Conservation (phyloP, 92 coral and sea anemone genomes). For the Siderastrea siderea region DNA sequence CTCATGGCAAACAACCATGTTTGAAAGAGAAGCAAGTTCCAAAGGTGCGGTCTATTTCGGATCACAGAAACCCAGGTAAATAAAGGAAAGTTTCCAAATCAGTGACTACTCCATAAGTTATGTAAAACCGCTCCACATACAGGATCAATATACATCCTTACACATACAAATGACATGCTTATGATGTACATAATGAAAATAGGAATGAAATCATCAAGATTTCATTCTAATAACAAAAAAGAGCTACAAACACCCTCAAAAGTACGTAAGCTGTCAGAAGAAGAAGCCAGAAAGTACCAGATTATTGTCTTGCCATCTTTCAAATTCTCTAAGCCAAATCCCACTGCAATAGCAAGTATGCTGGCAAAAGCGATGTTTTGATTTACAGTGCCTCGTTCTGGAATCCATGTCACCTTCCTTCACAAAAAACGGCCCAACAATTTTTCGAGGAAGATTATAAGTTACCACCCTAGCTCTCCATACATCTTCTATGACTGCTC, state of each 20-base stretch:
- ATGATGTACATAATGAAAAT: no score
- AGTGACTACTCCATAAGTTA: no score
- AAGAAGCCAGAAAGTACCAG: no score
- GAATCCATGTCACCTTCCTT: conserved; percentile 51
- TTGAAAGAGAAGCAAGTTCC: conserved; percentile 26
- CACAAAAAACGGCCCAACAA: no score
- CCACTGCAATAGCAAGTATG: conserved; percentile 62
- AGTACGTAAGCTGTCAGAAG: background rate
- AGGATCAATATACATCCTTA: no score
- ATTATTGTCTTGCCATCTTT: conserved; percentile 34
- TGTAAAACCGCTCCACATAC: no score
- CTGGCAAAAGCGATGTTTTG: conserved; percentile 52
- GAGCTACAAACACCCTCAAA: no score
- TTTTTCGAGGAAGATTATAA: conserved; percentile 22
- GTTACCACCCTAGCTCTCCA: conserved; percentile 41
- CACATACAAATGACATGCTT: no score
- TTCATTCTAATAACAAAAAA: no score
- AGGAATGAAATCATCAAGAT: no score
- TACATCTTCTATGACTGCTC: conserved; percentile 27
- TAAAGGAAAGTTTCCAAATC: no score
- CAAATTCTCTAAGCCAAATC: conserved; percentile 48
- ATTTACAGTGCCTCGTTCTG: conserved; percentile 45
- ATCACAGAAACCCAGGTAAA: no score
- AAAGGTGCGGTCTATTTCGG: conserved; percentile 33
- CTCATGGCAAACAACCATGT: conserved; percentile 29